Conservation (phyloP, 2,888 invertebrate genomes). For the Ormyrus labotus region DNA sequence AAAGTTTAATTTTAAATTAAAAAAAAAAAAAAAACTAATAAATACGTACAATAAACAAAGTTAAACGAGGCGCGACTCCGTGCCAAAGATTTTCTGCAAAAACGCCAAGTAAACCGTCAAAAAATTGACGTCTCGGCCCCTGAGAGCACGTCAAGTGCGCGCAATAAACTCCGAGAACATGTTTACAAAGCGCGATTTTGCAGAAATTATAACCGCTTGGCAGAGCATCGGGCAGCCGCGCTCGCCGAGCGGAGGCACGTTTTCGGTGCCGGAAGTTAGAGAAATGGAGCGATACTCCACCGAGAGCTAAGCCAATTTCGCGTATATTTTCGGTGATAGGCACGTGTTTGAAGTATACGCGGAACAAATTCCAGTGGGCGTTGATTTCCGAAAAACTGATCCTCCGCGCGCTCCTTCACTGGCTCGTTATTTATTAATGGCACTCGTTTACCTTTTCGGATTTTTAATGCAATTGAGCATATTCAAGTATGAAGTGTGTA, state of each 20-base stretch:
- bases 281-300: conserved; percentile 44
- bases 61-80: too few relatives aligned
- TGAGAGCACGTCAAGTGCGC: neutral
- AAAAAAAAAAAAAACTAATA: too few relatives aligned
- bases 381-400: too few relatives aligned
- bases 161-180: conserved; percentile 3
- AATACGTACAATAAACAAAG: too few relatives aligned
- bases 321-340: conserved; percentile 66
- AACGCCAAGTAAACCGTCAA: too few relatives aligned
- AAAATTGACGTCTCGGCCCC: neutral
- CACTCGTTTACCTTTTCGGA: too few relatives aligned
- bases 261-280: conserved; percentile 41
- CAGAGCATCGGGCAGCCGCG: neutral
- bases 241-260: conserved; percentile 9
- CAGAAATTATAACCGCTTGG: neutral
- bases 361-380: conserved; percentile 61
- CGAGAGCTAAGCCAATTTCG: conserved; percentile 61
- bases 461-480: too few relatives aligned
- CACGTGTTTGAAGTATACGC: conserved; percentile 63
- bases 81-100: too few relatives aligned
- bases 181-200: conserved; percentile 23
- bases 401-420: too few relatives aligned
- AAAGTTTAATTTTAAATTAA: too few relatives aligned
- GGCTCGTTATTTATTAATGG: too few relatives aligned
- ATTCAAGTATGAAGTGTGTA: too few relatives aligned